Conservation (phyloP, 2,797 vertebrate species). For the Crocodylus rhombifer region DNA sequence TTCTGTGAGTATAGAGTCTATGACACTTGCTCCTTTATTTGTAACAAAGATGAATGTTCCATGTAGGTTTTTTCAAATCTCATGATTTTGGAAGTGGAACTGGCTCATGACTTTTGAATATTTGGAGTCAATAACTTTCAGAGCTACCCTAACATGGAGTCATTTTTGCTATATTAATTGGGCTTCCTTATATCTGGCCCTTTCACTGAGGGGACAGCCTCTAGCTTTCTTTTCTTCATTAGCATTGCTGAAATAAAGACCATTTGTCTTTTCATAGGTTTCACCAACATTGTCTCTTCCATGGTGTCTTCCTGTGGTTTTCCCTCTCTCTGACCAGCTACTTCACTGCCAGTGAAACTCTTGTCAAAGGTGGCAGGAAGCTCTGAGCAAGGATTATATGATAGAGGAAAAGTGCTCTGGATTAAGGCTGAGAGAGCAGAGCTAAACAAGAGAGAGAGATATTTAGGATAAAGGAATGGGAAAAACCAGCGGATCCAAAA, state of each 20-base stretch:
- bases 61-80: not conserved
- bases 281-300: not conserved
- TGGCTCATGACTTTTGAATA: not conserved
- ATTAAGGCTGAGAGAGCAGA: not conserved
- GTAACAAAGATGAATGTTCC: not conserved
- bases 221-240: not conserved
- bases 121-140: not conserved
- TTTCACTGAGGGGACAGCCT: not conserved
- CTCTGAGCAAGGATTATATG: not conserved
- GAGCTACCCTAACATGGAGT: not conserved
- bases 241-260: accelerated
- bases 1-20: no score
- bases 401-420: not conserved
- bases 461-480: not conserved
- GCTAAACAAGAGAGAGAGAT: not conserved
- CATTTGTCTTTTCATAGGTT: not conserved
- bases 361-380: not conserved
- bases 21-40: no score
- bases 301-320: not conserved
- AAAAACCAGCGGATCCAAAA: not conserved
- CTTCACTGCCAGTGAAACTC: not conserved
- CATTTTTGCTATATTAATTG: not conserved
- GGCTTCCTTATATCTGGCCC: not conserved
- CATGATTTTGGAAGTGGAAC: not conserved
- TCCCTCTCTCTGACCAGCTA: not conserved